Evolutionary conservation across 2,113 vertebrate genomes (phyloP), one percentile per base, ranked within the genome.

Genomic region (Bolborhynchus lineola): DNA sequence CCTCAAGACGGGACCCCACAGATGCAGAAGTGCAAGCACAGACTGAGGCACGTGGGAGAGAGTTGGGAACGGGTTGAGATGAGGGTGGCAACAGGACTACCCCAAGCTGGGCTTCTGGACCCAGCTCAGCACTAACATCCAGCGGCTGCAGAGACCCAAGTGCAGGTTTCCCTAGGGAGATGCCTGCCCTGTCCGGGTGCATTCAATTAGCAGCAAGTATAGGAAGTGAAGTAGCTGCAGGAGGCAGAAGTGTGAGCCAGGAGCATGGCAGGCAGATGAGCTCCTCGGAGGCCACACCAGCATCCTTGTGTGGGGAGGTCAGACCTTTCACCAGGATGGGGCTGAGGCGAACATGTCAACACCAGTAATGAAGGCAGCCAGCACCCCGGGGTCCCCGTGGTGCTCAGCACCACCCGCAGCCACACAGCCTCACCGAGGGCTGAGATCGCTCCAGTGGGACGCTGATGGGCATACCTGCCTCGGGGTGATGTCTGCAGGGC

Each of bases 221-320:
- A 71, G 37, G 71, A 74, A 63, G 42, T 5, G 60, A 63, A 63
- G 60, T 25, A 25, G 60, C n/a, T 1, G 2, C 2, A 0, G 55
- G 55, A 3, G 10, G 29, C 55, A 69, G 60, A 82, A 44, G 49
- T 49, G 82, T 0, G 26, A 74, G 62, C 67, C 1, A 0, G 11
- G 49, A 79, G 55, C 3, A 0, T 0, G 0, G 57, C 49, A 42
- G 50, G 55, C 82, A 80, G 31, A 41, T 80, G 91, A 90, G 67
- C 57, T 50, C 49, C 71, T 29, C 1, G 0, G 42, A 29, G 64
- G 50, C n/a, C 53, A 53, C 3, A 1, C 5, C 21, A 14, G 18
- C 3, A 0, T 11, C 37, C 75, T 70, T 0, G 0, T 0, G 0
- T 11, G 0, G 1, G 14, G 52, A 74, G 21, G 29, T 67, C 47